phyloP scores from a whole-genome alignment of 2,113 vertebrate genomes.

The Pelecanoides urinatrix region DNA sequence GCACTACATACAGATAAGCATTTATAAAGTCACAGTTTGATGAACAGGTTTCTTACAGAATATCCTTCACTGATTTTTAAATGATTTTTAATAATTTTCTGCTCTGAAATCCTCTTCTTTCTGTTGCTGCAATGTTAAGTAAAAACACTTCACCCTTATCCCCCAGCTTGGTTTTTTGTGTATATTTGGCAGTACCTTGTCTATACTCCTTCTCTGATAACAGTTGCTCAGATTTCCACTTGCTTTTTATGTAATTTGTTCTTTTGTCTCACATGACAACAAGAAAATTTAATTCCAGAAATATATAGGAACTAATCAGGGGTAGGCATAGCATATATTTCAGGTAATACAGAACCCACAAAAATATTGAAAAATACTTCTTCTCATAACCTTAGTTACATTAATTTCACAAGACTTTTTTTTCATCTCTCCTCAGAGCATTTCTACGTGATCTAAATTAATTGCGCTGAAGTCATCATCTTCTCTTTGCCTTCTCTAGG shows the following conservation, averaged over 20 bases:
- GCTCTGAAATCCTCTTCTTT: neutral
- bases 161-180: neutral
- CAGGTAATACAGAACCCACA: neutral
- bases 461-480: neutral
- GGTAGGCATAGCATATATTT: neutral
- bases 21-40: neutral
- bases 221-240: neutral
- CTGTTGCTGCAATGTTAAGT: neutral
- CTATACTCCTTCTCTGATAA: neutral
- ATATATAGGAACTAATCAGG: neutral
- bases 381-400: neutral
- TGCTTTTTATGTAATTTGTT: neutral
- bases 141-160: neutral
- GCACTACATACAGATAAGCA: neutral
- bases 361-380: neutral
- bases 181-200: neutral
- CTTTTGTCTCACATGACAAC: neutral
- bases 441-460: neutral
- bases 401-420: neutral
- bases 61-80: neutral
- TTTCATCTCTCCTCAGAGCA: neutral
- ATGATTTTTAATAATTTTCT: neutral
- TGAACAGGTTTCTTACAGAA: neutral
- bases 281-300: neutral
- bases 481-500: neutral